phyloP scores from a whole-genome alignment of 2,797 vertebrate species.

The Avahi laniger region DNA sequence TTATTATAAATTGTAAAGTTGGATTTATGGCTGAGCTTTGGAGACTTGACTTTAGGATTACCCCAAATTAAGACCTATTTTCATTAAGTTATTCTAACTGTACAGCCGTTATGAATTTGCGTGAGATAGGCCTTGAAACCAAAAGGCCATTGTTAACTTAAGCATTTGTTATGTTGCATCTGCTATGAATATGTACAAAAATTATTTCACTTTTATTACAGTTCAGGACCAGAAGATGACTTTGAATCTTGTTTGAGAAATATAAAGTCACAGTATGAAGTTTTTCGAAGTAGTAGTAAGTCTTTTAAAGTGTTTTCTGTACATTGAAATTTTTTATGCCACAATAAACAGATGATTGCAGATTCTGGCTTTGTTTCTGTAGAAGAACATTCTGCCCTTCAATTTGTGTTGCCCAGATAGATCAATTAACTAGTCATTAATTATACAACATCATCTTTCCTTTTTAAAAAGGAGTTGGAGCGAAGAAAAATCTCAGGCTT shows the following conservation, averaged over 20 bases:
- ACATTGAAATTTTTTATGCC: background rate
- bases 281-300: constrained; percentile 95
- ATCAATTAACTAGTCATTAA: background rate
- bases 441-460: background rate
- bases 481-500: background rate
- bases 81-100: background rate
- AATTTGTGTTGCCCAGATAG: background rate
- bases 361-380: background rate
- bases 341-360: background rate
- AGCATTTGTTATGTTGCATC: background rate
- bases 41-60: background rate
- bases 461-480: background rate
- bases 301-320: constrained; percentile 67
- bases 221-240: constrained; percentile 89
- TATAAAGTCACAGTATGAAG: constrained; percentile 93
- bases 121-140: background rate
- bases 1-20: background rate
- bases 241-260: constrained; percentile 92
- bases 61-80: background rate
- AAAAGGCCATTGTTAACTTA: background rate
- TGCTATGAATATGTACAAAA: background rate
- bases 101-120: background rate
- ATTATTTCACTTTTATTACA: constrained; percentile 79
- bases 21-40: background rate
- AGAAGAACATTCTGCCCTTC: background rate